These are phyloP conservation scores for Apoda limacodes DNA, from an alignment of 2,888 invertebrate species.

Conservation along the genomic window DNA sequence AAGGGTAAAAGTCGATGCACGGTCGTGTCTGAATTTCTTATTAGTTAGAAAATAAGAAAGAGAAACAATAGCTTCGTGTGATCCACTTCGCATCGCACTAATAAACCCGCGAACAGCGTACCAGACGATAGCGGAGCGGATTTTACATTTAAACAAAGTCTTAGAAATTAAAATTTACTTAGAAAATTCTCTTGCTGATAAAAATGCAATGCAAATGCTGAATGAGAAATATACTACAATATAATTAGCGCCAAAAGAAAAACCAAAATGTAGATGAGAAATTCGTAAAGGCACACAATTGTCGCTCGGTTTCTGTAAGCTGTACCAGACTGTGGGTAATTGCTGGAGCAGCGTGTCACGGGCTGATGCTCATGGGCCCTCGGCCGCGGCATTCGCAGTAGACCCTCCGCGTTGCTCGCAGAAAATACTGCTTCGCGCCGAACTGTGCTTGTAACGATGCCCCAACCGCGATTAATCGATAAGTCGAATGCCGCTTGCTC, in stretches of 20 bases:
- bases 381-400: constrained; percentile 40
- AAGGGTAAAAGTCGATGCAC: constrained; percentile 53
- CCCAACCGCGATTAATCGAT: constrained; percentile 54
- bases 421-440: constrained; percentile 50
- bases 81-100: constrained; percentile 39
- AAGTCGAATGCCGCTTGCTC: constrained; percentile 54
- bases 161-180: neutral
- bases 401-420: constrained; percentile 54
- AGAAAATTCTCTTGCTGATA: too few relatives aligned
- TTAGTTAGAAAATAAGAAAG: constrained; percentile 40
- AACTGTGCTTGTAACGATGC: constrained; percentile 35
- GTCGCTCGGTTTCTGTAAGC: constrained; percentile 45
- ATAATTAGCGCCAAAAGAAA: too few relatives aligned
- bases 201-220: too few relatives aligned
- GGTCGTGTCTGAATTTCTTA: constrained; percentile 45
- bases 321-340: constrained; percentile 58
- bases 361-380: constrained; percentile 61
- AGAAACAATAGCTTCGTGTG: constrained; percentile 62
- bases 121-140: constrained; percentile 20
- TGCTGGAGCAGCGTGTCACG: constrained; percentile 62
- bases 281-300: too few relatives aligned
- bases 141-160: neutral
- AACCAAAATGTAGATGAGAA: too few relatives aligned
- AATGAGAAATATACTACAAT: too few relatives aligned
- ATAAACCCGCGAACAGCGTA: constrained; percentile 32